A percentile compares a stretch with the other conserved stretches of the same genome.
Conservation (phyloP, 2,888 invertebrate genomes). For the Drosophila mimica region DNA sequence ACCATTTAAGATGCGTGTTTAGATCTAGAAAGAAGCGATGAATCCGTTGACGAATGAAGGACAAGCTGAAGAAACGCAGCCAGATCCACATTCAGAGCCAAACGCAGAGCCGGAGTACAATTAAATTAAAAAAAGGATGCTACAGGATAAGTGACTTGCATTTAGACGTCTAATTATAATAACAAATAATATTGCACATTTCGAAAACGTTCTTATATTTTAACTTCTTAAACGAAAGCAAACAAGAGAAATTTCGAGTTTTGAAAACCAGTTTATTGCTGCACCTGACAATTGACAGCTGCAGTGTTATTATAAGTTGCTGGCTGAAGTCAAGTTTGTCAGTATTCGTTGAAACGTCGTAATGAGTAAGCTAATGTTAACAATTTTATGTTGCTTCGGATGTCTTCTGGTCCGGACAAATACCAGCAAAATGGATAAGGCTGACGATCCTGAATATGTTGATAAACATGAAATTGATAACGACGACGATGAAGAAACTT, state of each 20-base stretch:
- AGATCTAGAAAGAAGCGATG: neutral
- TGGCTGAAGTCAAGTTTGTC: neutral
- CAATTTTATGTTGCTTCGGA: constrained; percentile 11
- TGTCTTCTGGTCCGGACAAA: constrained; percentile 1
- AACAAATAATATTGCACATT: neutral
- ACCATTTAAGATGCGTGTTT: neutral
- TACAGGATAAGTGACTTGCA: neutral
- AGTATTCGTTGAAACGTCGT: constrained; percentile 26
- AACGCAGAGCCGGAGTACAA: neutral
- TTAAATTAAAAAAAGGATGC: neutral
- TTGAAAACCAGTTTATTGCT: neutral
- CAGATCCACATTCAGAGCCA: neutral
- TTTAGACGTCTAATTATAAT: neutral
- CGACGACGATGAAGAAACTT: neutral
- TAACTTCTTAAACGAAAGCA: neutral
- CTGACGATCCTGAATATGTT: neutral
- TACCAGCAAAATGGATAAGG: neutral
- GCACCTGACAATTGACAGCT: neutral
- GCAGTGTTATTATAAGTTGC: neutral
- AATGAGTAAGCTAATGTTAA: constrained; percentile 26
- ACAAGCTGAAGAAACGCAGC: neutral
- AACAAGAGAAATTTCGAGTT: neutral
- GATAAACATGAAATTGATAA: constrained; percentile 7
- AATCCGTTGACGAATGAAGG: neutral
- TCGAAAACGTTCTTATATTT: neutral